Conservation (phyloP, 2,888 invertebrate species). For the Hecatera dysodea region DNA sequence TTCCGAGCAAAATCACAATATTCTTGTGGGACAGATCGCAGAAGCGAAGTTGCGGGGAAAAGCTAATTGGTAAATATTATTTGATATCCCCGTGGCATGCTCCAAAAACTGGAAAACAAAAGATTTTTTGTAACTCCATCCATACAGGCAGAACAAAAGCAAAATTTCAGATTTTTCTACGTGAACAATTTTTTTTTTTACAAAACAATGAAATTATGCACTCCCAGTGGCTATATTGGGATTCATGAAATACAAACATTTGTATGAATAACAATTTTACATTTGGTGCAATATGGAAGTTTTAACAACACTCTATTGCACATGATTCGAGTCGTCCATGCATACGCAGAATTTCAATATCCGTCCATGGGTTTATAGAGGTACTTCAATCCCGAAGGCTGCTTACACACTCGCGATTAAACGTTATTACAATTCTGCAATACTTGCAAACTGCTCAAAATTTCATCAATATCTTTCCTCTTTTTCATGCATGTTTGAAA, state of each 20-base stretch:
- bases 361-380: constrained; percentile 66
- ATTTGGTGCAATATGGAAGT: constrained; percentile 62
- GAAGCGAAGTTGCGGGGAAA: too few relatives aligned
- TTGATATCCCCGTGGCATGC: too few relatives aligned
- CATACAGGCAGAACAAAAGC: neutral
- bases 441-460: neutral
- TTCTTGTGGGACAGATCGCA: too few relatives aligned
- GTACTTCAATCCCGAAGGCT: constrained; percentile 52
- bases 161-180: neutral
- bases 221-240: constrained; percentile 17
- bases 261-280: constrained; percentile 64
- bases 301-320: constrained; percentile 66
- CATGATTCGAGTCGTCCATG: constrained; percentile 64
- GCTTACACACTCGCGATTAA: constrained; percentile 41
- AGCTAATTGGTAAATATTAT: too few relatives aligned
- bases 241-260: constrained; percentile 34
- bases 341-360: constrained; percentile 76
- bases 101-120: neutral
- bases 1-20: neutral
- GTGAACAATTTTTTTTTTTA: neutral
- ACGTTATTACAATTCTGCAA: constrained; percentile 40
- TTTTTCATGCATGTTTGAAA: constrained; percentile 18
- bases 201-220: constrained; percentile 13
- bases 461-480: neutral
- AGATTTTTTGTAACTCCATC: neutral